Conservation (phyloP, 2,113 vertebrate species). For the Psephotus haematonotus region DNA sequence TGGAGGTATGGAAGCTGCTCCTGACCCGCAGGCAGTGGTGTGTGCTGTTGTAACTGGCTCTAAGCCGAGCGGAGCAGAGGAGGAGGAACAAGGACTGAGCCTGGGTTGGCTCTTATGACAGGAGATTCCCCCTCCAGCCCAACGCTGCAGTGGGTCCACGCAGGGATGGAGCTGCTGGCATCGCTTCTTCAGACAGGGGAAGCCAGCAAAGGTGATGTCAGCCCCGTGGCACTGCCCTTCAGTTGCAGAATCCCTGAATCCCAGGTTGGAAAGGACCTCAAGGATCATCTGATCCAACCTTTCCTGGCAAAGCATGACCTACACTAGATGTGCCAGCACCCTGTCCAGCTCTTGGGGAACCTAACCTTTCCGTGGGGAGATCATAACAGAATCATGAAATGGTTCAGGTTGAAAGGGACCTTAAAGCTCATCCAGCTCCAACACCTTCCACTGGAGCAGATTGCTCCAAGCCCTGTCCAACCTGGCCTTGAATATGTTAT, state of each 20-base stretch:
- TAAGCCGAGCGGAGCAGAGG: accelerated
- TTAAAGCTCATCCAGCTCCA: background rate
- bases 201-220: background rate
- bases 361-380: background rate
- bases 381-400: background rate
- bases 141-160: accelerated
- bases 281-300: background rate
- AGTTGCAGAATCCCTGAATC: background rate
- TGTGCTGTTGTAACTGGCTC: accelerated
- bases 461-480: background rate
- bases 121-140: background rate
- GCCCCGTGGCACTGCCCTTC: background rate
- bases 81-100: background rate
- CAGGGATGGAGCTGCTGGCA: background rate
- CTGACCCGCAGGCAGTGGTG: background rate
- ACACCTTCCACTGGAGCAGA: background rate
- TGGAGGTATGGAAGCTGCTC: background rate
- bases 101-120: accelerated
- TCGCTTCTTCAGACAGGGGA: background rate
- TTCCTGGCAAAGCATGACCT: background rate
- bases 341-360: background rate
- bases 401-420: background rate
- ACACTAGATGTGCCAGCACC: background rate
- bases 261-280: background rate
- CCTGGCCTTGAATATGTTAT: background rate